A percentile compares a stretch with the other conserved stretches of the same genome.
phyloP scores from a whole-genome alignment of 1,140 invertebrate species.

The Lanistes nyassanus region DNA sequence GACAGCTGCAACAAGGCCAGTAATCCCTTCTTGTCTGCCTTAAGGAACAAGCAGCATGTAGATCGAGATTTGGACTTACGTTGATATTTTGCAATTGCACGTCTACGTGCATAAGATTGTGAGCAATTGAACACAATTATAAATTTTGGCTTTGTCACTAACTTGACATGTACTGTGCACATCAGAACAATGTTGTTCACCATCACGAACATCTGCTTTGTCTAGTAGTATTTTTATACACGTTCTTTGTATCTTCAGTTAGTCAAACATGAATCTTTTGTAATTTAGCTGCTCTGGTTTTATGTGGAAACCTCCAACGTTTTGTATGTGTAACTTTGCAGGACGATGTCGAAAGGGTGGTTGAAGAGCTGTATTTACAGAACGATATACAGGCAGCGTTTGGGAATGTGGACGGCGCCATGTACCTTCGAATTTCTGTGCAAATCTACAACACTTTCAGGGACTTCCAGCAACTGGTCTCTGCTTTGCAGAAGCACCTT shows the following conservation, averaged over 20 bases:
- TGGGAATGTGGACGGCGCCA: constrained; percentile 13
- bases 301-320: no score
- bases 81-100: no score
- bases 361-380: constrained; percentile 16
- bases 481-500: constrained; percentile 19
- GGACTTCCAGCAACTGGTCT: constrained; percentile 25
- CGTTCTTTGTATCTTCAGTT: background rate
- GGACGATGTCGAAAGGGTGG: background rate
- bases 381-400: constrained; percentile 28
- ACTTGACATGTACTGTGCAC: background rate
- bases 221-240: background rate
- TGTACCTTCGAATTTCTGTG: constrained; percentile 30
- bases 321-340: background rate
- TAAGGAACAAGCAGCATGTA: no score
- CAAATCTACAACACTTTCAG: constrained; percentile 40
- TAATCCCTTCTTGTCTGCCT: no score
- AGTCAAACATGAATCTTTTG: background rate
- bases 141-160: no score
- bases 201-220: background rate
- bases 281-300: no score
- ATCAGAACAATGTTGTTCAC: background rate
- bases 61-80: no score
- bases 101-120: no score
- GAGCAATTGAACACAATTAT: no score
- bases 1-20: background rate